Base-by-base conservation (phyloP, 2,797 vertebrate genomes). In the Intellagama lesueurii region DNA sequence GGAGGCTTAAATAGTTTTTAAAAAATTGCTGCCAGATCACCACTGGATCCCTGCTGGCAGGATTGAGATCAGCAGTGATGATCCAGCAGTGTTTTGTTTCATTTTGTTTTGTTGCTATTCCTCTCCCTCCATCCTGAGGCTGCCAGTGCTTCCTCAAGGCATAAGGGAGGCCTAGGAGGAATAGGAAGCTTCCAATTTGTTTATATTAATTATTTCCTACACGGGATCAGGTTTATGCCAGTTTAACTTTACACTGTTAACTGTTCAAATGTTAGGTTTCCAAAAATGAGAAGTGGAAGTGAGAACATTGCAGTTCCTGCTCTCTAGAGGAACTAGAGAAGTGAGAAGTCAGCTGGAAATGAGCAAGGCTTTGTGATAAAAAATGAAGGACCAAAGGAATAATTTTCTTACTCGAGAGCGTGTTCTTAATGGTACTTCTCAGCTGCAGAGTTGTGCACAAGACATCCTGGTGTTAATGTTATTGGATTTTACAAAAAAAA, bases 401-500 rank as follows among this genome's bases (percentile, higher is more conserved):
- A 86, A 90, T 84, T 86, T 79, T 76, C 78, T 76, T 69, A 87
- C 73, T 81, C 78, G 12, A 44, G 70, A 40, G 7, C 44, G 86
- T 11, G 30, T 87, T 78, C 12, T 76, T 85, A 76, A 85, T 26
- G 40, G 32, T 76, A 44, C 82, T 78, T 82, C 73, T 0, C 0
- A 68, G 32, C 22, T 87, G 66, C 2, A 3, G 24, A 69, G 64
- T 66, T 35, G 72, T 79, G 16, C 66, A 87, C 24, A 89, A 91
- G 90, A 91, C 89, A 91, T 82, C 88, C 60, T 52, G 92, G 91
- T 83, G 91, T 80, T 5, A 84, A 82, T 89, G 89, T 30, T 86
- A 89, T 8, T 92, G 89, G 86, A 72, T 87, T 93, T 56, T 64
- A 88, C 49, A 72, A 91, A 91, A 30, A 40, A 40, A 3, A 40